phyloP scores from a whole-genome alignment of 1,140 invertebrate genomes.

The Polyergus mexicanus region DNA sequence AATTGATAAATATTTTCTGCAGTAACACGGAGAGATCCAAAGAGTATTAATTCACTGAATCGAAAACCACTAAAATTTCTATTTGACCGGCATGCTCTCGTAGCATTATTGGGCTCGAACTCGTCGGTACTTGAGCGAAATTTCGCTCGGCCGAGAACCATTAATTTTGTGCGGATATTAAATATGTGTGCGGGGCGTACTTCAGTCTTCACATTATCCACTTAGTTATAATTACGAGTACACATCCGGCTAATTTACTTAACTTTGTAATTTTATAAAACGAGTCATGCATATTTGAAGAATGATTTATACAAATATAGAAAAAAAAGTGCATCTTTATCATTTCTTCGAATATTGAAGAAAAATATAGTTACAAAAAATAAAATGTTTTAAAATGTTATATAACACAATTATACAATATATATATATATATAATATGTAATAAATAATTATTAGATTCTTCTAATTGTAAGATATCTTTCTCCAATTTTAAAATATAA shows the following conservation, averaged over 20 bases:
- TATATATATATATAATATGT: no score
- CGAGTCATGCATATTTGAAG: neutral
- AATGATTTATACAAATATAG: neutral
- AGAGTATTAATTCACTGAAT: conserved; percentile 2
- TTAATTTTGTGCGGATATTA: conserved; percentile 48
- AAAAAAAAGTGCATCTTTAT: neutral
- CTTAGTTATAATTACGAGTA: neutral
- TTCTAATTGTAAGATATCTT: neutral
- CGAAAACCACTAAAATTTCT: conserved; percentile 49
- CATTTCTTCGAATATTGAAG: neutral
- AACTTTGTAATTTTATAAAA: conserved; percentile 8
- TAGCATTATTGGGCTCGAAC: conserved; percentile 38
- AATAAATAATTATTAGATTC: neutral
- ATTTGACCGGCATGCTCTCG: conserved; percentile 10
- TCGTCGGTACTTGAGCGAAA: conserved; percentile 37
- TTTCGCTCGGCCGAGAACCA: conserved; percentile 35
- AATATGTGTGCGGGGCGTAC: conserved; percentile 21
- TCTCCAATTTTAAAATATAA: neutral
- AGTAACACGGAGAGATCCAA: neutral
- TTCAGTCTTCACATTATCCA: conserved; percentile 47
- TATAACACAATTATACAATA: neutral
- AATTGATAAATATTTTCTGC: conserved; percentile 40
- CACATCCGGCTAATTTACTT: neutral
- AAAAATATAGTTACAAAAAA: neutral
- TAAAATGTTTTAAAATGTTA: neutral